Evolutionary conservation across 2,888 invertebrate species (phyloP).

Genomic region (Protula sp.): DNA sequence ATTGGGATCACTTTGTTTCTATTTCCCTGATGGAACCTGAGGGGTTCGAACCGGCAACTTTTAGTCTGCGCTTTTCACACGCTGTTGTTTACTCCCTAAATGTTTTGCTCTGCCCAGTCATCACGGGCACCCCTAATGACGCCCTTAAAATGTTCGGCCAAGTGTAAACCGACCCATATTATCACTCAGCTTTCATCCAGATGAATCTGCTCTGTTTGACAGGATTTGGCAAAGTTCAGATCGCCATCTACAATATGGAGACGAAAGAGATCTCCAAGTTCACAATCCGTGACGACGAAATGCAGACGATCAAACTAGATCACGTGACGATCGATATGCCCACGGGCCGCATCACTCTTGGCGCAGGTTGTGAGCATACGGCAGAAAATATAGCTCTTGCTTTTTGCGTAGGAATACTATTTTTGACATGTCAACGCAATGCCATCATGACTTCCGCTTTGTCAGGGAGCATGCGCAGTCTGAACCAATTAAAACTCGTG

Average conservation of each 20-base stretch:
- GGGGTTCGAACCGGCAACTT: too few species aligned
- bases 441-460: neutral
- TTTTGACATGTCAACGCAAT: constrained; percentile 11
- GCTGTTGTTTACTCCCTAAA: too few species aligned
- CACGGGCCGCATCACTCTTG: constrained; percentile 14
- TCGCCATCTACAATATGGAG: constrained; percentile 1
- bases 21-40: too few species aligned
- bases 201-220: neutral
- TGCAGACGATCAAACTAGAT: constrained; percentile 9
- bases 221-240: neutral
- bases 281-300: constrained; percentile 15
- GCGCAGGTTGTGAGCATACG: constrained; percentile 4
- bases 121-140: too few species aligned
- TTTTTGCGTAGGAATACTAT: constrained; percentile 19
- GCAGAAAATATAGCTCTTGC: constrained; percentile 19
- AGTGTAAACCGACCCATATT: too few species aligned
- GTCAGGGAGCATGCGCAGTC: neutral
- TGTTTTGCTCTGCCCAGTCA: too few species aligned
- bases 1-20: too few species aligned
- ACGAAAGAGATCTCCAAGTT: neutral
- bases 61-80: too few species aligned
- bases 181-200: too few species aligned
- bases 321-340: constrained; percentile 19
- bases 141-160: too few species aligned
- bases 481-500: neutral